Evolutionary conservation across 2,888 invertebrate genomes (phyloP).

Genomic region (Hecatera dysodea): DNA sequence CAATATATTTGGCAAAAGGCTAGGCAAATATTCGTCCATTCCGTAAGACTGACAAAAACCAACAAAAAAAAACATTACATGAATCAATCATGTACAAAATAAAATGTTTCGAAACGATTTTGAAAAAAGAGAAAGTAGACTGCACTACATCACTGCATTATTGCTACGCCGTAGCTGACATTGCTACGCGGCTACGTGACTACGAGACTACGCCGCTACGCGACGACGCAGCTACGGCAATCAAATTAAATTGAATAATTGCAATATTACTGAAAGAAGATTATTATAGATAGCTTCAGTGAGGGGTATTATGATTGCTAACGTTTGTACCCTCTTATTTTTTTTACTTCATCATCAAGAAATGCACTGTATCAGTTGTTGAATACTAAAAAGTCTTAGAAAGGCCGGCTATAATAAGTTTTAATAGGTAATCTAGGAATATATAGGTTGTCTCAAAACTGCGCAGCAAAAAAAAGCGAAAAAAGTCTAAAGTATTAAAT

Average conservation of each 20-base stretch:
- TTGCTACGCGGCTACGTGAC: slow-evolving; percentile 11
- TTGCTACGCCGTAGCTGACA: slow-evolving; percentile 20
- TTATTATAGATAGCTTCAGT: not conserved
- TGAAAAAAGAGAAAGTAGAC: not conserved
- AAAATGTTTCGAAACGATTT: not conserved
- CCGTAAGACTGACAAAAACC: not conserved
- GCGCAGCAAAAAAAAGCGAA: too few species aligned
- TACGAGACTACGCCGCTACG: slow-evolving; percentile 6
- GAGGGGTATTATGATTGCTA: not conserved
- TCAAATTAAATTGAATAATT: not conserved
- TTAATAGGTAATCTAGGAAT: not conserved
- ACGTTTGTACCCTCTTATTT: too few species aligned
- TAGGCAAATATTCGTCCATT: not conserved
- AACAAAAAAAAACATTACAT: not conserved
- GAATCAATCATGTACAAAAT: not conserved
- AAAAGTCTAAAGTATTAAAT: too few species aligned
- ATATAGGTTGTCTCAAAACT: too few species aligned
- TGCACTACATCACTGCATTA: not conserved
- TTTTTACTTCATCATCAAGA: not conserved
- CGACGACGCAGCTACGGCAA: not conserved
- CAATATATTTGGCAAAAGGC: too few species aligned
- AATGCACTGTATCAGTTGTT: not conserved
- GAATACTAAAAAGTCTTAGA: not conserved
- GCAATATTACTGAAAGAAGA: not conserved
- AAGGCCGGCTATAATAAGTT: not conserved